phyloP scores from a whole-genome alignment of 2,888 invertebrate genomes.

The Papilio gigon region DNA sequence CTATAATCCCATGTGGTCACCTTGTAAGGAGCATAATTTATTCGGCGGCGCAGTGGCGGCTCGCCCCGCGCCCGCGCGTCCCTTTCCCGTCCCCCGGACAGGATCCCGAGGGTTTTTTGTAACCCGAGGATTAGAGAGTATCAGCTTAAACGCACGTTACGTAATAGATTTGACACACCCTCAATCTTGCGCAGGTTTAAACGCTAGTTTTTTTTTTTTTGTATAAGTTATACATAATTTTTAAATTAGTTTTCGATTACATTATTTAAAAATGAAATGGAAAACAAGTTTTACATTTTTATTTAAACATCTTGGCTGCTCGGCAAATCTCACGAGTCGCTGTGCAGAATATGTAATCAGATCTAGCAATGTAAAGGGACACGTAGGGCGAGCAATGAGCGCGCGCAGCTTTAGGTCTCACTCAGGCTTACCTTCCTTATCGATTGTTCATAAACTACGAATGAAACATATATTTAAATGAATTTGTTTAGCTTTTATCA shows the following conservation, averaged over 20 bases:
- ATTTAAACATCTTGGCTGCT: too few relatives aligned
- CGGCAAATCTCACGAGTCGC: too few relatives aligned
- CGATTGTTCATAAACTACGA: too few relatives aligned
- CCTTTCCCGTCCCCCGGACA: slow-evolving; percentile 58
- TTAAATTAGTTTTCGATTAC: neutral
- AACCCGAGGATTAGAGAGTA: slow-evolving; percentile 68
- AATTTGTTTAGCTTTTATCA: neutral
- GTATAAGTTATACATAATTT: neutral
- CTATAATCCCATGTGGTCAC: slow-evolving; percentile 32
- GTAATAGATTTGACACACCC: slow-evolving; percentile 78
- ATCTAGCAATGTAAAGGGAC: too few relatives aligned
- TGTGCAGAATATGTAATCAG: too few relatives aligned
- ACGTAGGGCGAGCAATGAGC: too few relatives aligned
- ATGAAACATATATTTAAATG: too few relatives aligned
- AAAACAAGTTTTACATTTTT: neutral
- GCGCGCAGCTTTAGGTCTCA: too few relatives aligned
- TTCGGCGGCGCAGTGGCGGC: slow-evolving; percentile 81
- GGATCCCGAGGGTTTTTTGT: slow-evolving; percentile 68
- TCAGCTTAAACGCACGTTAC: slow-evolving; percentile 77
- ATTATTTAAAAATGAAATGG: neutral
- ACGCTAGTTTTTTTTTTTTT: neutral
- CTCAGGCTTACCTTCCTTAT: too few relatives aligned
- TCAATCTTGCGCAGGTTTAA: slow-evolving; percentile 59
- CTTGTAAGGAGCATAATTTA: slow-evolving; percentile 68
- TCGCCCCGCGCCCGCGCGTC: slow-evolving; percentile 49